Conservation (phyloP, 1,140 invertebrate species). For the Pseudomyrmex cubaensis region DNA sequence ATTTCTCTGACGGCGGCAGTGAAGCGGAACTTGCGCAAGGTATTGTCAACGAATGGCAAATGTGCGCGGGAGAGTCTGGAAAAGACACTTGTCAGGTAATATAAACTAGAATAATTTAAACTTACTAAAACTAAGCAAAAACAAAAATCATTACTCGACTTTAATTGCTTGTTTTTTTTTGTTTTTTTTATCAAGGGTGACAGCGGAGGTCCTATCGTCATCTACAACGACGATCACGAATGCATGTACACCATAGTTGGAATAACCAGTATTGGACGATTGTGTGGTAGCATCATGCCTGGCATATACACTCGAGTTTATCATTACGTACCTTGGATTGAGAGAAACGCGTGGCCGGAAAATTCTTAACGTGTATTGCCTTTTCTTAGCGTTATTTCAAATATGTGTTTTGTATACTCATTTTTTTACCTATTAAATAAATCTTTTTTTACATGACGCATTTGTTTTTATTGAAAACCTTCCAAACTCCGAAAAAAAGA, state of each 20-base stretch:
- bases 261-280: slow-evolving; percentile 85
- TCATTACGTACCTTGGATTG: slow-evolving; percentile 87
- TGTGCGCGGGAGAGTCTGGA: slow-evolving; percentile 90
- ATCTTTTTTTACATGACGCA: slow-evolving; percentile 10
- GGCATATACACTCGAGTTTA: slow-evolving; percentile 87
- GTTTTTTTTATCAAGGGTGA: slow-evolving; percentile 80
- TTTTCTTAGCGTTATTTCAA: background rate
- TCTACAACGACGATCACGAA: slow-evolving; percentile 71
- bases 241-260: slow-evolving; percentile 86
- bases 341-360: slow-evolving; percentile 78
- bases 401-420: background rate
- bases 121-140: too few species aligned
- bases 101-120: background rate
- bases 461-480: background rate
- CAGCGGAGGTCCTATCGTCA: slow-evolving; percentile 84
- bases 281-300: slow-evolving; percentile 82
- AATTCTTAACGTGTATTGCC: background rate
- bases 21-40: slow-evolving; percentile 82
- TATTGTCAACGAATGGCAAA: slow-evolving; percentile 83
- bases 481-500: background rate
- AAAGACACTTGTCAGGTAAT: slow-evolving; percentile 91
- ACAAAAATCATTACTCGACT: too few species aligned
- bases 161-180: too few species aligned
- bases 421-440: slow-evolving; percentile 20
- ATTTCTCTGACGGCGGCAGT: slow-evolving; percentile 60